Percentiles rank a stretch among this genome's conserved stretches.
Evolutionary conservation across 2,888 invertebrate species (phyloP).

Genomic region (Drosophila neotestacea): DNA sequence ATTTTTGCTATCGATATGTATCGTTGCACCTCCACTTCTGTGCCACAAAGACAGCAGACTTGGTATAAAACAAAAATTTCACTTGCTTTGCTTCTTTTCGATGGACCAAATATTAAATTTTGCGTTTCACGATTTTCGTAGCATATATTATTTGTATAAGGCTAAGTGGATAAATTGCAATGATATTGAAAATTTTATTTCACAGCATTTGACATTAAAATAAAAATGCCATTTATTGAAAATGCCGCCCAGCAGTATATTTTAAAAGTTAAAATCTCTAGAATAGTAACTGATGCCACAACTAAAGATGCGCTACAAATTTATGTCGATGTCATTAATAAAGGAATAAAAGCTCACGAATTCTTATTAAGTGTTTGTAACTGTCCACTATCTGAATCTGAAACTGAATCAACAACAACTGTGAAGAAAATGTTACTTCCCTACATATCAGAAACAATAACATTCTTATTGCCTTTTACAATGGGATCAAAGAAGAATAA

Average conservation of each 20-base stretch:
- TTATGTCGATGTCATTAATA: slow-evolving; percentile 72
- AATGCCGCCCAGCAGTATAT: slow-evolving; percentile 61
- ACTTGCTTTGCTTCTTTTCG: no score
- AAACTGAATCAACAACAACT: slow-evolving; percentile 48
- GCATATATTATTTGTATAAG: no score
- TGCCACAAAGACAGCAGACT: no score
- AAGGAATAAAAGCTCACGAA: slow-evolving; percentile 59
- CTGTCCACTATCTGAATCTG: slow-evolving; percentile 64
- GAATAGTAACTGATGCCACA: slow-evolving; percentile 79
- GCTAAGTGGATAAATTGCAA: not conserved
- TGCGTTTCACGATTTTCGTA: no score
- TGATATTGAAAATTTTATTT: not conserved
- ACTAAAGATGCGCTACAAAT: slow-evolving; percentile 77
- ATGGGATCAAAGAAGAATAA: slow-evolving; percentile 48
- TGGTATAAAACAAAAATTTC: no score
- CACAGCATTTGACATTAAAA: slow-evolving; percentile 73
- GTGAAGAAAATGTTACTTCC: slow-evolving; percentile 70
- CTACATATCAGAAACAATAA: slow-evolving; percentile 66
- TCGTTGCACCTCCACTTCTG: no score
- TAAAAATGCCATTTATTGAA: slow-evolving; percentile 80
- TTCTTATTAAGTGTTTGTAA: slow-evolving; percentile 69
- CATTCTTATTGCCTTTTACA: slow-evolving; percentile 75
- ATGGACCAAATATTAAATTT: no score
- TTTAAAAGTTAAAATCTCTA: slow-evolving; percentile 68
- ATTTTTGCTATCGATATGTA: no score